Evolutionary conservation across 2,888 invertebrate species (phyloP), one percentile per base, ranked within the genome.

Genomic region (Plutella xylostella): DNA sequence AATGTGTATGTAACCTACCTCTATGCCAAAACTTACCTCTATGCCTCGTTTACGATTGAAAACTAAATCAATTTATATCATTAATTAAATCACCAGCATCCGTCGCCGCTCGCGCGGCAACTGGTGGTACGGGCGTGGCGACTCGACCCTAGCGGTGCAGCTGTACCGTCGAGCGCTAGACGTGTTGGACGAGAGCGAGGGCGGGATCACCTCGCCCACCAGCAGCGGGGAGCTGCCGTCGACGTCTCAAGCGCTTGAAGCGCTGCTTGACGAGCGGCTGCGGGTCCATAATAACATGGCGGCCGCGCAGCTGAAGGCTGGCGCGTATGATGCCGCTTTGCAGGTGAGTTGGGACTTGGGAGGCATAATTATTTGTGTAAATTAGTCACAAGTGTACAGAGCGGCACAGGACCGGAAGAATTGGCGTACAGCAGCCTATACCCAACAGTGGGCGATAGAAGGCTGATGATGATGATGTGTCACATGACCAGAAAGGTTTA

Each of bases 271-370:
- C 44, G 93, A 94, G 61, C 82, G 94, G 51, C 79, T 96, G 43
- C 90, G 93, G 59, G 93, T 95, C 1, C 91, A 92, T 60, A 97
- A 97, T 67, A 97, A 97, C 68, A 88, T 97, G 86, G 96, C 96
- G 12, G 94, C 94, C 51, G 93, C 96, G 12, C 96, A 97, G 75
- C 86, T 97, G 54, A 96, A 94, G 84, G 90, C 93, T 31, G 90
- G 92, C 45, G 92, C 93, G 7, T 94, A 89, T 65, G 94, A 94
- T 55, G 91, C 93, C 9, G 96, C 96, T 5, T 79, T 96, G 19
- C 88, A 89, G 67, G 93, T 76, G 38, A 31, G 17, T 15, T 17
- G n/a, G 7, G 9, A n/a, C n/a, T n/a, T n/a, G n/a, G n/a, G n/a
- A n/a, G n/a, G n/a, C n/a, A n/a, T n/a, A n/a, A n/a, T n/a, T n/a